Base-by-base conservation (phyloP, 2,797 vertebrate genomes). In the Poeciliopsis infans region DNA sequence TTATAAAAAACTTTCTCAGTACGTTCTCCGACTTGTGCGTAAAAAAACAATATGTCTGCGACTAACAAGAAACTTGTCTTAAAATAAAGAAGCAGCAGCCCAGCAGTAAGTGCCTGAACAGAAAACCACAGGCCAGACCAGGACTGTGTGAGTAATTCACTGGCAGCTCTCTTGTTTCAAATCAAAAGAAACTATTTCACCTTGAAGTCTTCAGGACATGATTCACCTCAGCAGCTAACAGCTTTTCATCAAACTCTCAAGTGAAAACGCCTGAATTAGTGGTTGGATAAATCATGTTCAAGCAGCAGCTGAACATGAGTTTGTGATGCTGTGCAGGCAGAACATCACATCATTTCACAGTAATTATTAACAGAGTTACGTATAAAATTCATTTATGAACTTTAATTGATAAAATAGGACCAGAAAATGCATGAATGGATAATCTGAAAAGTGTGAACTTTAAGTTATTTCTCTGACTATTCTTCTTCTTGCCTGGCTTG, bases 51-150 rank as follows among this genome's bases (percentile, higher is more conserved):
- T 13, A 25, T 10, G 16, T 25, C 36, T 68, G 36, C 0, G 10
- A 41, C 10, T 13, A 68, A 41, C 39, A 0, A 41, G 16, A 64
- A 18, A 64, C 20, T 36, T 64, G 16, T 10, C 7, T 20, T 36
- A 36, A 10, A 61, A 61, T 33, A 61, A 61, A 18, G 59, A 61
- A 15, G 28, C 57, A 61, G 57, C 13, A 61, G 57, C 13, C 2
- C 31, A 20, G 59, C 31, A 1, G 59, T 64, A 64, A 64, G 59
- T 64, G 15, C 6, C 13, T 59, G 12, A 6, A 59, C 57, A 59
- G 57, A 59, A 74, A 53, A 39, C 11, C 64, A 76, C n/a, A 76
- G 64, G n/a, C 47, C 36, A 69, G 39, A 73, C 33, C 75, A 64
- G 66, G 49, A 73, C 3, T 25, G 51, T 7, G 8, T 2, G 28